Base-by-base conservation (phyloP, 2,888 invertebrate genomes). In the Nezara viridula region DNA sequence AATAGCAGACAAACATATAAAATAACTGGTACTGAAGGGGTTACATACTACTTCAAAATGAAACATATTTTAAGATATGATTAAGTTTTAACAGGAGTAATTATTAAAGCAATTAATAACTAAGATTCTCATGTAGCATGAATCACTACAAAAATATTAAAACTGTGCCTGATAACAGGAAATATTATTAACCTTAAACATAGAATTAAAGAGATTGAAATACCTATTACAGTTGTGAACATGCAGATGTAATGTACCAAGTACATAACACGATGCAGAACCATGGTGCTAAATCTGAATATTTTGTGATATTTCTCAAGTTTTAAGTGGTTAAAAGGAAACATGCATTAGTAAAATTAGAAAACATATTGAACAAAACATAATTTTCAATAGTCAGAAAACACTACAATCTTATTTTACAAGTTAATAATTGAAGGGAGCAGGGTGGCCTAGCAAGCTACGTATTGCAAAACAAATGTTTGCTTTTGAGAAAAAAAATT, bases 101-200 rank as follows among this genome's bases (percentile, higher is more conserved):
- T 55, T 60, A 32, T 27, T 55, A n/a, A 27, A 60, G 16, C 4
- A 60, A 16, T 60, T 7, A 14, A 47, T 44, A 44, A 47, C n/a
- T 44, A n/a, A 47, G 81, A 81, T 44, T 81, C 81, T 81, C 81
- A 81, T 81, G 81, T 81, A 81, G 81, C 81, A 47, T 47, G 44
- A 37, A 32, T 21, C 19, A 37, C 16, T 44, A 44, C 19, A n/a
- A 44, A 81, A 44, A 32, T 44, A 81, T 44, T 44, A 44, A 44
- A 81, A 81, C 12, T 40, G 40, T 40, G 24, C 77, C 77, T 73
- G 44, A 81, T 44, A n/a, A 44, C 44, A 81, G n/a, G 81, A 44
- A 81, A 44, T 81, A 81, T 81, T 44, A 44, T 44, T 81, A 81
- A 44, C n/a, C 10, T 47, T 81, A 81, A 77, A 47, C 44, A 44